phyloP scores from a whole-genome alignment of 2,113 vertebrate genomes.

The Nerophis lumbriciformis region DNA sequence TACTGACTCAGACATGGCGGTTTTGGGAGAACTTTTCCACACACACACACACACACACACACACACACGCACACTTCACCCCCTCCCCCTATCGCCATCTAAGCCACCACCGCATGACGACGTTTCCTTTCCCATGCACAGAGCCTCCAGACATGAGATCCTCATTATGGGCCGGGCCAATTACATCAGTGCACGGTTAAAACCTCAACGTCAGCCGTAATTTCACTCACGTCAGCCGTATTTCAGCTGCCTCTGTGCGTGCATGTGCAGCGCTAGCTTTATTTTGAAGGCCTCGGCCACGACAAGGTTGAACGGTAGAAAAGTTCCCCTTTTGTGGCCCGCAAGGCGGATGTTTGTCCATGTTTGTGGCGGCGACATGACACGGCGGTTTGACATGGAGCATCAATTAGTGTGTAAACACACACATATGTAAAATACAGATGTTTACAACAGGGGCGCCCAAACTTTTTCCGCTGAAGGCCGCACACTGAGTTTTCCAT shows the following conservation, averaged over 20 bases:
- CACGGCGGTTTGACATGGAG: constrained; percentile 27
- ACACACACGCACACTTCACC: constrained; percentile 33
- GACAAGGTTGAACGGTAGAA: constrained; percentile 2
- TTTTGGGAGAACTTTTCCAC: constrained; percentile 45
- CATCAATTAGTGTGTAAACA: constrained; percentile 28
- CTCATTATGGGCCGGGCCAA: constrained; percentile 18
- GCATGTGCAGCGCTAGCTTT: neutral
- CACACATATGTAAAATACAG: constrained; percentile 18
- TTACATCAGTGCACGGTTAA: neutral
- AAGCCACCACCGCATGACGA: constrained; percentile 26
- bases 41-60: constrained; percentile 34
- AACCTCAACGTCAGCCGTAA: constrained; percentile 3
- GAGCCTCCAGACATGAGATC: neutral
- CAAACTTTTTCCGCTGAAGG: no score
- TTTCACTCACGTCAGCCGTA: constrained; percentile 3
- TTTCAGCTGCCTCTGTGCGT: neutral
- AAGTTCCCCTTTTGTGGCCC: constrained; percentile 54
- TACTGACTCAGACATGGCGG: constrained; percentile 44
- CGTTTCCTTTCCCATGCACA: constrained; percentile 34
- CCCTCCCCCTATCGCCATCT: constrained; percentile 1
- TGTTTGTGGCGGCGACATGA: constrained; percentile 19
- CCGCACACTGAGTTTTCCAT: no score
- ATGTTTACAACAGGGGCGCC: neutral
- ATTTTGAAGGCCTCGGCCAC: neutral
- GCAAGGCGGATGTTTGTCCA: constrained; percentile 34